Conservation (phyloP, 2,113 vertebrate species). For the Solea senegalensis region DNA sequence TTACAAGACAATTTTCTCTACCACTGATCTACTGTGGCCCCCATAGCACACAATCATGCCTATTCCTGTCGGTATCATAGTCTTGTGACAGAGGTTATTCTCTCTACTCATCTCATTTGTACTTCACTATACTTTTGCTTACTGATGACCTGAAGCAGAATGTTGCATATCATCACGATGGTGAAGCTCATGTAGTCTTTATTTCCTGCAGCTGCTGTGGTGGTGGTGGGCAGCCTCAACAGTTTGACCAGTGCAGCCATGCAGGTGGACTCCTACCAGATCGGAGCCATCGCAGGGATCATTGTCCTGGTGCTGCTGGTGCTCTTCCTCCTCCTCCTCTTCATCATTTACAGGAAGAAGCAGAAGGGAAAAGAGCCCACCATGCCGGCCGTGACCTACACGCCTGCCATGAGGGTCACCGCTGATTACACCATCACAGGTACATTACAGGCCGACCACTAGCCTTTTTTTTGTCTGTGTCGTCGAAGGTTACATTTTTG, state of each 20-base stretch:
- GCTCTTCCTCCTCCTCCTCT: slow-evolving; percentile 90
- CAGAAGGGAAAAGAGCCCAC: slow-evolving; percentile 92
- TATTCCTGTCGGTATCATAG: too few species aligned
- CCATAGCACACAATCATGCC: too few species aligned
- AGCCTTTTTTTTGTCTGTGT: too few species aligned
- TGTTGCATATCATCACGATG: too few species aligned
- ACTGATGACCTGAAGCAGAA: too few species aligned
- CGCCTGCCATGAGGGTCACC: slow-evolving; percentile 88
- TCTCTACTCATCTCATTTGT: too few species aligned
- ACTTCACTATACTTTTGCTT: too few species aligned
- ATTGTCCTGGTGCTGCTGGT: slow-evolving; percentile 90
- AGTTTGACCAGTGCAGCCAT: slow-evolving; percentile 92
- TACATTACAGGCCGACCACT: background rate
- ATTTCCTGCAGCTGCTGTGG: slow-evolving; percentile 84
- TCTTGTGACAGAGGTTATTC: too few species aligned
- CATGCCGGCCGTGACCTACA: slow-evolving; percentile 93
- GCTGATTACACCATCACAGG: slow-evolving; percentile 86
- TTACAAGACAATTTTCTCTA: too few species aligned
- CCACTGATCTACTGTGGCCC: too few species aligned
- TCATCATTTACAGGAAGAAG: slow-evolving; percentile 93
- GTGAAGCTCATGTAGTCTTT: too few species aligned
- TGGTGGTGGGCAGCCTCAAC: slow-evolving; percentile 91
- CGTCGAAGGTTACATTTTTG: too few species aligned
- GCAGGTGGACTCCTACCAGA: slow-evolving; percentile 92
- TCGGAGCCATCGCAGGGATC: slow-evolving; percentile 92